A percentile compares a stretch with the other conserved stretches of the same genome.
These are phyloP conservation scores for Julus scandinavius DNA, from an alignment of 2,888 invertebrate species.

Conservation along the genomic window DNA sequence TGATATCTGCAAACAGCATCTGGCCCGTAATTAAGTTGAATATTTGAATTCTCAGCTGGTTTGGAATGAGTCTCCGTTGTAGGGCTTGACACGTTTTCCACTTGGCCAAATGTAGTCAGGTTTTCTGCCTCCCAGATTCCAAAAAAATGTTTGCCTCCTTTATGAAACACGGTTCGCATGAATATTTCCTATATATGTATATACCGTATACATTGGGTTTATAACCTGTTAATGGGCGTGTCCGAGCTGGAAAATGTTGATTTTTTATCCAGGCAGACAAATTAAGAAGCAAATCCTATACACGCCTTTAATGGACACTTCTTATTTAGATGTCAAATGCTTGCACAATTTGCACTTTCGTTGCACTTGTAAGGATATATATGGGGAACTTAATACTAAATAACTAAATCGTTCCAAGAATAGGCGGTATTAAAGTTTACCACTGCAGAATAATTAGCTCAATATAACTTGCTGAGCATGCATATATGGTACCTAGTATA, in stretches of 20 bases:
- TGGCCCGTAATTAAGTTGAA: not conserved
- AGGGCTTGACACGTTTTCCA: not conserved
- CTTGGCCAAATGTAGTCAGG: constrained; percentile 11
- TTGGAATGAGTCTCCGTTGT: not conserved
- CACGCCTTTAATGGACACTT: constrained; percentile 10
- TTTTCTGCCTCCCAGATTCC: not conserved
- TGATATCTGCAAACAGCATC: not conserved
- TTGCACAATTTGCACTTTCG: not conserved
- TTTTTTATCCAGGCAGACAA: not conserved
- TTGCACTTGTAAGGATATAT: not conserved
- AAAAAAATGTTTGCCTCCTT: constrained; percentile 1
- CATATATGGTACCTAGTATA: too few relatives aligned
- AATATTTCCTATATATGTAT: constrained; percentile 3
- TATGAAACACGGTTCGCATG: not conserved
- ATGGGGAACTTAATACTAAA: not conserved
- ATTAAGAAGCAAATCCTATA: constrained; percentile 4
- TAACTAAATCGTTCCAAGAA: not conserved
- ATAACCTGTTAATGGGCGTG: constrained; percentile 18
- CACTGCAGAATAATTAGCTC: too few relatives aligned
- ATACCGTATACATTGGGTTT: not conserved
- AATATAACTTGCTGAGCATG: too few relatives aligned
- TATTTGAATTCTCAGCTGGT: not conserved
- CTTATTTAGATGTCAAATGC: not conserved
- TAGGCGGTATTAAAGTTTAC: too few relatives aligned
- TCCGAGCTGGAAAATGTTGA: constrained; percentile 18